phyloP scores from a whole-genome alignment of 23 tunicate genomes.

The Styela clava region DNA sequence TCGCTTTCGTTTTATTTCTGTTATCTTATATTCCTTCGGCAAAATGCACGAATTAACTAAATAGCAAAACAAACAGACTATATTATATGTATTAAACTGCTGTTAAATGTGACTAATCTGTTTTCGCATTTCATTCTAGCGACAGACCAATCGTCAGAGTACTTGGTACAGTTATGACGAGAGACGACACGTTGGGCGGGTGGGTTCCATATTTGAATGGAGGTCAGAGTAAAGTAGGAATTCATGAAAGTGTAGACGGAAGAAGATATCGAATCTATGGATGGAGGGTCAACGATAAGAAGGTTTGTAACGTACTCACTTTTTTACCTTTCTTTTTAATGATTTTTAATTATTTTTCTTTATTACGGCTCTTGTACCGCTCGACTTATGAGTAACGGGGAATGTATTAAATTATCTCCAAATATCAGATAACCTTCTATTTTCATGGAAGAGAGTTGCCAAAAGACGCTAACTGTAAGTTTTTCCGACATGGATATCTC shows the following conservation, averaged over 20 bases:
- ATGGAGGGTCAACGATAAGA: conserved; percentile 66
- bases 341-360: background rate
- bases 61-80: no score
- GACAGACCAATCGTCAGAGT: conserved; percentile 91
- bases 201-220: conserved; percentile 68
- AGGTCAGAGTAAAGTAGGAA: conserved; percentile 79
- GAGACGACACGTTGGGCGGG: conserved; percentile 67
- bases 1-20: no score
- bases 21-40: no score
- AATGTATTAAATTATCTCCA: background rate
- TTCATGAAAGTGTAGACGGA: conserved; percentile 64
- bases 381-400: background rate
- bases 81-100: no score
- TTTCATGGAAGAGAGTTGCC: no score
- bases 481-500: no score
- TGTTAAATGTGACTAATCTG: no score
- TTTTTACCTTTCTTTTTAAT: background rate
- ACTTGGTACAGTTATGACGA: conserved; percentile 75
- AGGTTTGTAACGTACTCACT: no score
- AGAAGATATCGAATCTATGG: conserved; percentile 63
- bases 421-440: no score
- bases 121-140: conserved; percentile 37
- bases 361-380: background rate
- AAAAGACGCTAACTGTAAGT: no score
- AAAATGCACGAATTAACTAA: no score